A percentile compares a stretch with the other conserved stretches of the same genome.
Conservation (phyloP, 2,113 vertebrate species). For the Opisthocomus hoazin region DNA sequence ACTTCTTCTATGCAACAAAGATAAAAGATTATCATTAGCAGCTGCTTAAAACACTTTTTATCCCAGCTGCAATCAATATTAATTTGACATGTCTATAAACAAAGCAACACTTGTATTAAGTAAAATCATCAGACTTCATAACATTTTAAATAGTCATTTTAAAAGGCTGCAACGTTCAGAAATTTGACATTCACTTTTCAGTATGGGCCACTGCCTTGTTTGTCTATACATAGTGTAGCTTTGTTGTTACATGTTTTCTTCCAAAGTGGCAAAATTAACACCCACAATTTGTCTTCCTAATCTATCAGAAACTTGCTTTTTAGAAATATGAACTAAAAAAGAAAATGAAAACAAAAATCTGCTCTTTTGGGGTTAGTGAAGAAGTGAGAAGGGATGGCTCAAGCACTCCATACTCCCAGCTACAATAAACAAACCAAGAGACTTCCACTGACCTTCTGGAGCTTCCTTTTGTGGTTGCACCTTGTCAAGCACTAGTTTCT, state of each 20-base stretch:
- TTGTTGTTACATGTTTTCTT: background rate
- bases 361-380: background rate
- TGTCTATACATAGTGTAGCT: background rate
- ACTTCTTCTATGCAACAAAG: background rate
- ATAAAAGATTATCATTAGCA: background rate
- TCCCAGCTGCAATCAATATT: background rate
- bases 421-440: background rate
- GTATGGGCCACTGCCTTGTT: background rate
- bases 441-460: constrained; percentile 65
- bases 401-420: background rate
- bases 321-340: background rate
- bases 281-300: background rate
- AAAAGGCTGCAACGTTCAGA: background rate
- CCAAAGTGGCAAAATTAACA: background rate
- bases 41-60: background rate
- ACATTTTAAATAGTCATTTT: background rate
- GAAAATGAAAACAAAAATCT: background rate
- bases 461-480: constrained; percentile 43
- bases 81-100: background rate
- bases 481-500: background rate
- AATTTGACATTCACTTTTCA: background rate
- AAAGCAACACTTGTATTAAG: background rate
- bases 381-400: background rate
- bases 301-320: background rate
- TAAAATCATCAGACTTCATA: background rate